Evolutionary conservation across 2,113 vertebrate genomes (phyloP).

Genomic region (Oreochromis aureus): DNA sequence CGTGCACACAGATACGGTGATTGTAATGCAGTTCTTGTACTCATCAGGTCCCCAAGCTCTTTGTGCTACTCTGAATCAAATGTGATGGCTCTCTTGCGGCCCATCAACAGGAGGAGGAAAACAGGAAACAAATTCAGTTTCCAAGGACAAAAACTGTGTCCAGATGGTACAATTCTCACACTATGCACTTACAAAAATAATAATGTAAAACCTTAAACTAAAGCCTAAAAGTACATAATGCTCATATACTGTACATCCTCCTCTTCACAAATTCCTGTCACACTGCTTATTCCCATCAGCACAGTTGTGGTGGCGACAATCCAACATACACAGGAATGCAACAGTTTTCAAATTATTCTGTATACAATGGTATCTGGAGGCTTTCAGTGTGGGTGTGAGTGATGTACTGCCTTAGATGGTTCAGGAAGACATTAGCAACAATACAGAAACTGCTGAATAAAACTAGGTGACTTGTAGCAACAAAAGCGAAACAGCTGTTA

Average conservation of each 20-base stretch:
- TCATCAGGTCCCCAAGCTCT: constrained; percentile 47
- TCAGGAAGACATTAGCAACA: background rate
- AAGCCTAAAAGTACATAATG: background rate
- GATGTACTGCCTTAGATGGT: background rate
- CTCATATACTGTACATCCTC: background rate
- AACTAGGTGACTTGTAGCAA: background rate
- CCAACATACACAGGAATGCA: background rate
- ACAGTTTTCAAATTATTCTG: background rate
- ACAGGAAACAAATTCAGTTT: constrained; percentile 42
- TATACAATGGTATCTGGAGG: background rate
- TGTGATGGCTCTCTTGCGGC: constrained; percentile 37
- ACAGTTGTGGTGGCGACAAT: background rate
- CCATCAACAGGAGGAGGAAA: constrained; percentile 38
- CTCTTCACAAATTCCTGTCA: background rate
- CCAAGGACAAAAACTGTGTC: constrained; percentile 3
- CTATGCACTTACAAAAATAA: background rate
- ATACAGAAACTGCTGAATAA: background rate
- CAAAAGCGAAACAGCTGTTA: background rate
- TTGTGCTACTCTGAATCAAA: constrained; percentile 45
- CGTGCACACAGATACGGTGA: constrained; percentile 6
- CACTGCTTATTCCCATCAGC: background rate
- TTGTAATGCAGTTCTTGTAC: constrained; percentile 61
- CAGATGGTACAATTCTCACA: constrained; percentile 30
- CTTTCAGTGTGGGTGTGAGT: background rate
- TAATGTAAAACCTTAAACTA: background rate